Evolutionary conservation across 1,140 invertebrate genomes (phyloP).

Genomic region (Aphelenchoides fujianensis): DNA sequence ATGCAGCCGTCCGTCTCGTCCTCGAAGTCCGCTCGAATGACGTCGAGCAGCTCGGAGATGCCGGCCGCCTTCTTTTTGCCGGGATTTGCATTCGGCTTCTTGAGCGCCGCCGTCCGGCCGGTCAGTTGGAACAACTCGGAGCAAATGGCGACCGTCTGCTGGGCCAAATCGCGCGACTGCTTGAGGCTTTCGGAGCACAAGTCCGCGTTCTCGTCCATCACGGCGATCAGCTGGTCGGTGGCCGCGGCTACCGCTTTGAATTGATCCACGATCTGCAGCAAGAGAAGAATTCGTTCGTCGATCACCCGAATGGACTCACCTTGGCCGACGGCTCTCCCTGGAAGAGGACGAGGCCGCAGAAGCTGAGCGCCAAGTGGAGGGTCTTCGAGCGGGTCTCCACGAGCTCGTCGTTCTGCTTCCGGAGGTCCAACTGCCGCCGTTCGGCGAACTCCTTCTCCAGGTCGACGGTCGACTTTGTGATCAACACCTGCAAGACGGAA

Average conservation of each 20-base stretch:
- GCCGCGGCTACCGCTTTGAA: neutral
- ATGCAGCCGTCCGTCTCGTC: constrained; percentile 10
- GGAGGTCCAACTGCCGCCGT: neutral
- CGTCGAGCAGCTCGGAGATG: neutral
- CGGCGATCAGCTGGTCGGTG: neutral
- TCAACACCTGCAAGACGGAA: neutral
- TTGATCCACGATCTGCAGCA: no score
- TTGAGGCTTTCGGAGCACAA: neutral
- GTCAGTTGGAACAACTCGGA: neutral
- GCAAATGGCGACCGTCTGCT: neutral
- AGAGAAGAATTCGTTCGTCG: no score
- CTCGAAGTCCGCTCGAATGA: neutral
- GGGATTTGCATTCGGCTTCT: neutral
- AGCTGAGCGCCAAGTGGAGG: constrained; percentile 13
- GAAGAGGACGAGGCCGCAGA: neutral
- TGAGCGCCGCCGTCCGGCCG: no score
- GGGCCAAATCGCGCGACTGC: neutral
- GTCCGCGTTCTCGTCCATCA: neutral
- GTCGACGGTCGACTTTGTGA: constrained; percentile 9
- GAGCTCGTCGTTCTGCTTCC: neutral
- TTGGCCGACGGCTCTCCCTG: neutral
- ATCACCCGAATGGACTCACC: no score
- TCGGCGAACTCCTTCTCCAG: neutral
- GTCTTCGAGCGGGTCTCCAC: constrained; percentile 23
- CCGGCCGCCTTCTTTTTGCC: neutral